Conservation (phyloP, 37 sponge, comb jelly and placozoan species). For the Haliclona indistincta region DNA sequence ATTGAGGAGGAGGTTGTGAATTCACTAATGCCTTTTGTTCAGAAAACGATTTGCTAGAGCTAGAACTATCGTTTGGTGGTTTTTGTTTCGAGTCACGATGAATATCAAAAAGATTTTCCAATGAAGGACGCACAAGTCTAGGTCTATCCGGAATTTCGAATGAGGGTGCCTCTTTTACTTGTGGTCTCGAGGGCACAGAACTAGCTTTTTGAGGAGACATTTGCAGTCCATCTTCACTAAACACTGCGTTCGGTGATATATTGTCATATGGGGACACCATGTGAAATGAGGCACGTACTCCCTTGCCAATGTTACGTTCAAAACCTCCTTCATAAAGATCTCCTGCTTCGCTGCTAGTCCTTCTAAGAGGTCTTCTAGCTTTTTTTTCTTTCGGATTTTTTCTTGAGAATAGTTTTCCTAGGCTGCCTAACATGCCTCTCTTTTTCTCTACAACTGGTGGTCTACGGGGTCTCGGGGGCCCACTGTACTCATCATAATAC, state of each 20-base stretch:
- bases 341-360: background rate
- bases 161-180: background rate
- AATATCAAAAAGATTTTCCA: background rate
- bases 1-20: background rate
- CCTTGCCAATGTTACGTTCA: too few species aligned
- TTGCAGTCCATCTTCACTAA: background rate
- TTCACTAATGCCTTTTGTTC: background rate
- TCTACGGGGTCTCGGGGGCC: too few species aligned
- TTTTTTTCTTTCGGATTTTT: too few species aligned
- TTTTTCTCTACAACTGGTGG: too few species aligned
- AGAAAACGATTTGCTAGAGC: background rate
- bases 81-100: background rate
- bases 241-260: slow-evolving; percentile 1
- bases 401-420: too few species aligned
- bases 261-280: background rate
- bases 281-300: background rate
- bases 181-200: background rate
- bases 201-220: background rate
- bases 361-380: background rate
- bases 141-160: background rate
- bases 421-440: too few species aligned
- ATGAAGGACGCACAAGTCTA: background rate
- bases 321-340: background rate
- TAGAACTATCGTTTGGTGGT: too few species aligned
- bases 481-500: too few species aligned